phyloP scores from a whole-genome alignment of 2,888 invertebrate genomes.

The Pyrrhosoma nymphula region DNA sequence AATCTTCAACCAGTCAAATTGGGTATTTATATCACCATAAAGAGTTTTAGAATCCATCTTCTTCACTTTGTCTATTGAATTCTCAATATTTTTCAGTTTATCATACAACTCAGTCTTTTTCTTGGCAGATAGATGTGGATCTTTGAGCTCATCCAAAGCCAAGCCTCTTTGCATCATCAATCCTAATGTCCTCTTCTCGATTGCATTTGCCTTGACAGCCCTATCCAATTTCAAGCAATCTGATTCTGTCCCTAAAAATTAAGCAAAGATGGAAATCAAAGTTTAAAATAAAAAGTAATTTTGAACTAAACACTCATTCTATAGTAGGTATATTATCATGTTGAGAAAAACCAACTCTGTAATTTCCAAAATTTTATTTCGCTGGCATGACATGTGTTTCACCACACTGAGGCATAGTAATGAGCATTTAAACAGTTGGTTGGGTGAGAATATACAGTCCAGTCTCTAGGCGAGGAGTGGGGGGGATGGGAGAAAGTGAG shows the following conservation, averaged over 20 bases:
- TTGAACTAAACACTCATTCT: too few species aligned
- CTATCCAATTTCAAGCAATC: conserved; percentile 40
- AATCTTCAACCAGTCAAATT: conserved; percentile 46
- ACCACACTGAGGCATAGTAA: too few species aligned
- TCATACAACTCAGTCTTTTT: neutral
- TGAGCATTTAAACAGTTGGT: too few species aligned
- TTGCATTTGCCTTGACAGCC: conserved; percentile 41
- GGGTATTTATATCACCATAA: conserved; percentile 13
- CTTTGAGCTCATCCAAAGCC: neutral
- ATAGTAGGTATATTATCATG: too few species aligned
- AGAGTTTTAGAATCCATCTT: neutral
- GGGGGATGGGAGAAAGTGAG: too few species aligned
- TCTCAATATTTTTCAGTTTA: neutral
- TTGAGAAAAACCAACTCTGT: too few species aligned
- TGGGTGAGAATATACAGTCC: too few species aligned
- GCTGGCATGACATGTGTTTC: too few species aligned
- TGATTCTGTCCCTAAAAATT: conserved; percentile 16
- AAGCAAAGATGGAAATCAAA: neutral
- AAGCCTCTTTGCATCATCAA: neutral
- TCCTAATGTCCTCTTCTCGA: conserved; percentile 31
- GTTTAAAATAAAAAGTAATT: too few species aligned
- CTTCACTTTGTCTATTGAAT: neutral
- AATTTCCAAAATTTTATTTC: too few species aligned
- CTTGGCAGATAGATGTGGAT: neutral
- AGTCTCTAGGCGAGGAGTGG: too few species aligned